A percentile compares a stretch with the other conserved stretches of the same genome.
phyloP scores from a whole-genome alignment of 2,888 invertebrate genomes.

The Cantharis flavilabris region DNA sequence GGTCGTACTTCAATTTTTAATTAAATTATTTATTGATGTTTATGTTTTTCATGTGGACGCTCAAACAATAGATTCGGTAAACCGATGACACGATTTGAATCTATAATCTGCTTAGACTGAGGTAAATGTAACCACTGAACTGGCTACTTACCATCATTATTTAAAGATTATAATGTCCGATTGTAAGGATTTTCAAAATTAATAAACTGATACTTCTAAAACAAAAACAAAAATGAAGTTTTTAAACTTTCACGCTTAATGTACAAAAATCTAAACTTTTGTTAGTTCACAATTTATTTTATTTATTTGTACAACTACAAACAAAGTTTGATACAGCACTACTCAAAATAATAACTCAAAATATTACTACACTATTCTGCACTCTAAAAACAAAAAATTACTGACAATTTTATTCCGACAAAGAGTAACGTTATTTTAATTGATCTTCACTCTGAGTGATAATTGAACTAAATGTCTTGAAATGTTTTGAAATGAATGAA shows the following conservation, averaged over 20 bases:
- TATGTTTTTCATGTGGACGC: background rate
- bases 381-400: background rate
- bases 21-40: background rate
- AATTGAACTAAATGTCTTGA: too few relatives aligned
- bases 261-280: background rate
- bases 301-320: background rate
- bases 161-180: conserved; percentile 35
- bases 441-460: too few relatives aligned
- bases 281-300: background rate
- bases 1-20: background rate
- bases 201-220: background rate
- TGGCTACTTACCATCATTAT: conserved; percentile 38
- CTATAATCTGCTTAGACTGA: conserved; percentile 36
- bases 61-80: conserved; percentile 21
- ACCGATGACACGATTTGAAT: conserved; percentile 24
- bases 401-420: background rate
- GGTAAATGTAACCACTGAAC: conserved; percentile 27
- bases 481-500: too few relatives aligned
- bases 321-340: background rate
- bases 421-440: too few relatives aligned
- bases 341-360: background rate
- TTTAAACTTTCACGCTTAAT: background rate
- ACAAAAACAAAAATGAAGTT: background rate
- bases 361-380: background rate
- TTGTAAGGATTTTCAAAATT: conserved; percentile 19